Conservation (phyloP, 2,113 vertebrate genomes). For the Climacteris rufus region DNA sequence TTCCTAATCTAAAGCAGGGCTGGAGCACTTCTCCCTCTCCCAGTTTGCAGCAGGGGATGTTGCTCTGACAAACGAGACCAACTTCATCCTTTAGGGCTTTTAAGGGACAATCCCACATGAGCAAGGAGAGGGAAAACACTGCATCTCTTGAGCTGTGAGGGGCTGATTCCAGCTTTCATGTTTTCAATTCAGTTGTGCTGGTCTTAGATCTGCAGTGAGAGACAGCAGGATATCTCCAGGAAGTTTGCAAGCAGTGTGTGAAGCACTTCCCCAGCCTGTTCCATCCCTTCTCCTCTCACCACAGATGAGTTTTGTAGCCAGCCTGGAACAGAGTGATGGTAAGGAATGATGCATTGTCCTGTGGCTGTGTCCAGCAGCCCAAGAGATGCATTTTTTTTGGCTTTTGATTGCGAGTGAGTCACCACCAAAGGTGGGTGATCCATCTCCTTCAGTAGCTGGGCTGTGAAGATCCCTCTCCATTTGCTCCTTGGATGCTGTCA, state of each 20-base stretch:
- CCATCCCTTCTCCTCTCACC: background rate
- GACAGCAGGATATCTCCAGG: background rate
- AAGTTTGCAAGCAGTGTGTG: background rate
- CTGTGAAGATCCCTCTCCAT: background rate
- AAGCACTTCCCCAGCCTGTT: background rate
- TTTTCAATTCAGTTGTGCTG: background rate
- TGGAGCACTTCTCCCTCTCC: background rate
- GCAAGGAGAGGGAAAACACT: background rate
- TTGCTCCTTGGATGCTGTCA: background rate
- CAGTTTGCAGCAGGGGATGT: background rate
- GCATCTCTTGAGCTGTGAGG: background rate
- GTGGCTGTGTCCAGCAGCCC: background rate
- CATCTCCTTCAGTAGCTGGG: background rate
- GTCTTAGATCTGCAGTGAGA: background rate
- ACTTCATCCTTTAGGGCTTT: background rate
- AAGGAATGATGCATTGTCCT: background rate
- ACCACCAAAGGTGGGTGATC: background rate
- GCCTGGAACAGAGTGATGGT: rapidly evolving
- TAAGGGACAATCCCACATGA: background rate
- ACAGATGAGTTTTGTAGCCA: background rate
- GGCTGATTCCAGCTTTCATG: background rate
- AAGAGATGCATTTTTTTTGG: background rate
- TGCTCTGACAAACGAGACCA: background rate
- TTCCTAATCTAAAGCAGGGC: constrained; percentile 29
- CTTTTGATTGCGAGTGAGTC: background rate